Percentiles rank a stretch among this genome's conserved stretches.
Conservation (phyloP, 2,888 invertebrate species). For the Andrena minutula region DNA sequence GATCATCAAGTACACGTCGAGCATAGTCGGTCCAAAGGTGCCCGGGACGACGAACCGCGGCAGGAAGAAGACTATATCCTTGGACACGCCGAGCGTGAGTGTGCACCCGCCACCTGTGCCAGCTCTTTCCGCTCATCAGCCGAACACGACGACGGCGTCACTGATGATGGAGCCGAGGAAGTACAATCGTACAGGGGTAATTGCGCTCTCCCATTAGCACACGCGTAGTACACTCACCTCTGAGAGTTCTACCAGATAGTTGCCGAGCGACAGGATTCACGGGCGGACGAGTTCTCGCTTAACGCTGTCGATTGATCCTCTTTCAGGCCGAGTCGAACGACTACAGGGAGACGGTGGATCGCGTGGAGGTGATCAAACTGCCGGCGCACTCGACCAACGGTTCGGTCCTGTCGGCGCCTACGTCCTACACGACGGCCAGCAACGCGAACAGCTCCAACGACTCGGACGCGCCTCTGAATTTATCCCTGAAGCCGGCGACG, state of each 20-base stretch:
- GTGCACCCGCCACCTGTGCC: constrained; percentile 86
- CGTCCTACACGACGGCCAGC: constrained; percentile 86
- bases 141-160: constrained; percentile 78
- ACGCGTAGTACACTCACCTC: background rate
- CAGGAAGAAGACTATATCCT: constrained; percentile 94
- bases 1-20: constrained; percentile 95
- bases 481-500: constrained; percentile 91
- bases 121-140: constrained; percentile 80
- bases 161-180: constrained; percentile 86
- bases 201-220: background rate
- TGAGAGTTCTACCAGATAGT: background rate
- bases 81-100: constrained; percentile 90
- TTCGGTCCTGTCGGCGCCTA: constrained; percentile 85
- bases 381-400: constrained; percentile 87
- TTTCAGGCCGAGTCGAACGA: constrained; percentile 79
- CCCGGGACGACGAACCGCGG: constrained; percentile 94
- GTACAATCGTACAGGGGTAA: constrained; percentile 79
- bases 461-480: constrained; percentile 92
- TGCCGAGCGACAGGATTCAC: too few species aligned
- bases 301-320: constrained; percentile 19
- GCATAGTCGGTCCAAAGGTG: constrained; percentile 94
- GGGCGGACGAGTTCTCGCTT: background rate
- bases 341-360: constrained; percentile 86
- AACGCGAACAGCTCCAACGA: constrained; percentile 86
- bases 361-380: constrained; percentile 93